Percentiles rank a stretch among this genome's conserved stretches.
These are phyloP conservation scores for Spisula subtruncata DNA, from an alignment of 2,888 invertebrate genomes.

Conservation along the genomic window DNA sequence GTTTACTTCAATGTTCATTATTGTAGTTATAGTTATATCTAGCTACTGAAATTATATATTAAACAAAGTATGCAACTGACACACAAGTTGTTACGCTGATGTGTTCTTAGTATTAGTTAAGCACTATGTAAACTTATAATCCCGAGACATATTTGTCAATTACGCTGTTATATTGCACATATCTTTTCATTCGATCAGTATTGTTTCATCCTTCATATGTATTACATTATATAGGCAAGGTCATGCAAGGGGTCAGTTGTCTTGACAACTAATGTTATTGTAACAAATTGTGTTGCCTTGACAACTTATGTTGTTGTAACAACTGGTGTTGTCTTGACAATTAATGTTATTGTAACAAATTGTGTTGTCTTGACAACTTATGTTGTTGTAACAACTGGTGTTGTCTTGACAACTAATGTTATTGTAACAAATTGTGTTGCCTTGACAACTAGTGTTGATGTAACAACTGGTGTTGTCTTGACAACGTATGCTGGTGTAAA, in stretches of 20 bases:
- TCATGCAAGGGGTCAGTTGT: background rate
- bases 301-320: background rate
- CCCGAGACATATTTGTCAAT: background rate
- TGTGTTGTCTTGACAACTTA: background rate
- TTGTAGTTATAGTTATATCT: no score
- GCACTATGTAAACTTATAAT: constrained; percentile 1
- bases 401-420: background rate
- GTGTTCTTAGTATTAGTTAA: no score
- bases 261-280: background rate
- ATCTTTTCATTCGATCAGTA: constrained; percentile 12
- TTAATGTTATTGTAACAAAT: background rate
- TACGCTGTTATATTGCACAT: background rate
- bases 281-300: background rate
- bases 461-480: background rate
- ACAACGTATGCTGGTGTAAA: background rate
- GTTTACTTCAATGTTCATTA: no score
- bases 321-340: background rate
- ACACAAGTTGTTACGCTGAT: no score
- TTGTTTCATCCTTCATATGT: background rate
- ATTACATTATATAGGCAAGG: background rate
- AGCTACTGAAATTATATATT: no score
- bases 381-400: no score
- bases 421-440: background rate
- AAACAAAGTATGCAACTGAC: background rate
- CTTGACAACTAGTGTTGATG: no score